These are phyloP conservation scores for Tolmerus cingulatus DNA, from an alignment of 2,888 invertebrate genomes.

Conservation along the genomic window DNA sequence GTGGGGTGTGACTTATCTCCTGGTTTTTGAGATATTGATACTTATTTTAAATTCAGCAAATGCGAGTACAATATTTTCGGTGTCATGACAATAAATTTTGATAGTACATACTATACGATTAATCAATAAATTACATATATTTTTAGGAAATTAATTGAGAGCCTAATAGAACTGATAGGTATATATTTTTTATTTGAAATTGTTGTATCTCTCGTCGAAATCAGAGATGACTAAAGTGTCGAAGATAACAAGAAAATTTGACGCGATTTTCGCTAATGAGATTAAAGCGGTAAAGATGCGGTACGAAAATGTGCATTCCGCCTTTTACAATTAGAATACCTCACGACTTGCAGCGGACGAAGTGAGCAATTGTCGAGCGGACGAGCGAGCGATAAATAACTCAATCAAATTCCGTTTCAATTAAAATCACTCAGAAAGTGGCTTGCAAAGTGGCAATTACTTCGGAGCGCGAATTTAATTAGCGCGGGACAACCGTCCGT, in stretches of 20 bases:
- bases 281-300: background rate
- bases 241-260: background rate
- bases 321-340: background rate
- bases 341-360: background rate
- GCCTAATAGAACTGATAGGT: too few species aligned
- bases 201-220: background rate
- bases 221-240: background rate
- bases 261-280: background rate
- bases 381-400: slow-evolving; percentile 15
- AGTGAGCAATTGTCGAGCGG: background rate
- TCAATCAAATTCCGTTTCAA: slow-evolving; percentile 29
- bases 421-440: slow-evolving; percentile 26
- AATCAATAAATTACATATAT: too few species aligned
- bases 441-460: slow-evolving; percentile 30
- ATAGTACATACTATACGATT: too few species aligned
- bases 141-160: too few species aligned
- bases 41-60: too few species aligned
- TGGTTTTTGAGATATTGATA: too few species aligned
- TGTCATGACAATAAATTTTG: too few species aligned
- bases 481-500: background rate
- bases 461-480: slow-evolving; percentile 23
- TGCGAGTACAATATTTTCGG: too few species aligned
- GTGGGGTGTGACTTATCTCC: too few species aligned
- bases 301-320: background rate
- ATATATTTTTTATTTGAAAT: background rate